Evolutionary conservation across 1,140 invertebrate species (phyloP), one percentile per base, ranked within the genome.

Genomic region (Pseudomyrmex concolor): DNA sequence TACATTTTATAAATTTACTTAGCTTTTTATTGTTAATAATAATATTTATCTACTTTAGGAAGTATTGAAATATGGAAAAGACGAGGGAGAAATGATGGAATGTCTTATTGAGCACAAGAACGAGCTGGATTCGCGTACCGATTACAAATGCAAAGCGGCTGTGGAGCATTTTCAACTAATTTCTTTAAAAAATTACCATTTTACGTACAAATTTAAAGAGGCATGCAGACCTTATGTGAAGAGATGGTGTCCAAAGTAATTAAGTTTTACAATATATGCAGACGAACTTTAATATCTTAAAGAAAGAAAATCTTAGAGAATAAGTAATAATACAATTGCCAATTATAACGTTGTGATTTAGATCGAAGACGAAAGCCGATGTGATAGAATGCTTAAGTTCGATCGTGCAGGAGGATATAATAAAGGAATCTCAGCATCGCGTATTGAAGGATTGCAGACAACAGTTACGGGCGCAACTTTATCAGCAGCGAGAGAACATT

Each of bases 91-190:
- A 87, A 96, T 99, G 84, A 97, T 99, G 96, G 97, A 99, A 62
- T 99, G 99, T 94, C 95, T 99, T 3, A 98, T 99, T 76, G 95
- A 96, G 76, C 97, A 99, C 90, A 99, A 99, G 95, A 98, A 98
- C 93, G 96, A 98, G 88, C 95, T 96, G 72, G 95, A 97, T 91
- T 94, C 97, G 68, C 96, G 96, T 85, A 94, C 96, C 25, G 96
- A 97, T 92, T 95, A 95, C 4, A 98, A 99, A 93, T 99, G 99
- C 94, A 95, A 97, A 85, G 97, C 97, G 34, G 98, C 98, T 78
- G 97, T 99, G 43, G 98, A 99, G 94, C 99, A 99, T 95, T 97
- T 97, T 91, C 97, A 98, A 94, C 94, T 99, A 60, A 97, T 99
- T 66, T 97, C 98, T 8, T 93, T 99, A 80, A 98, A 99, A 93